Conservation (phyloP, 2,888 invertebrate species). For the Oligia latruncula region DNA sequence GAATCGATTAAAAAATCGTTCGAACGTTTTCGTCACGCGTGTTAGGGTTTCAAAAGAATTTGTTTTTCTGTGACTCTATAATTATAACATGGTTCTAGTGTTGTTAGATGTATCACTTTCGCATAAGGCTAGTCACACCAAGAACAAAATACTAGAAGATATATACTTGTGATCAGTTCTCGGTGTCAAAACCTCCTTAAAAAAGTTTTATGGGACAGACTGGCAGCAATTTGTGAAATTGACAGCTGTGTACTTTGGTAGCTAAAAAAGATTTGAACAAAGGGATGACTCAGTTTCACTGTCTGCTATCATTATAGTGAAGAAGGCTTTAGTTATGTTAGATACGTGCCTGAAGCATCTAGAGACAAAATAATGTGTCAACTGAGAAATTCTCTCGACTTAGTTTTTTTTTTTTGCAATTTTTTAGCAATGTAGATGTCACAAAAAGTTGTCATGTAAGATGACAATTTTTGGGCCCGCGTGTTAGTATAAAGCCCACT, state of each 20-base stretch:
- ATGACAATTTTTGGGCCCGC: neutral
- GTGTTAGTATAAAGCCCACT: neutral
- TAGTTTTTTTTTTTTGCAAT: no score
- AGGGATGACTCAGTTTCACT: slow-evolving; percentile 20
- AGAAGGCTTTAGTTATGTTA: neutral
- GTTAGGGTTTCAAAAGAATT: neutral
- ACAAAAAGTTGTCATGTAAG: no score
- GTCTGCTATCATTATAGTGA: slow-evolving; percentile 16
- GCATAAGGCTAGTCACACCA: neutral
- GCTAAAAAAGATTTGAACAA: slow-evolving; percentile 32
- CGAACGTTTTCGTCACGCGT: neutral
- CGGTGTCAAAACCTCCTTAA: slow-evolving; percentile 16
- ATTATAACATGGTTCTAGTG: neutral
- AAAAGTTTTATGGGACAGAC: slow-evolving; percentile 21
- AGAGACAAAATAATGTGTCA: neutral
- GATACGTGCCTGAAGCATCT: neutral
- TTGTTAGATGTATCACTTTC: no score
- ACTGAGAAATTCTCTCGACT: neutral
- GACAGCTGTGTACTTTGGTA: slow-evolving; percentile 26
- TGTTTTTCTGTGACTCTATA: neutral
- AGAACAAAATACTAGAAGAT: slow-evolving; percentile 13
- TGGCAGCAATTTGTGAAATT: slow-evolving; percentile 44
- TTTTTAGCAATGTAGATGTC: no score
- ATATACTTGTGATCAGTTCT: slow-evolving; percentile 3
- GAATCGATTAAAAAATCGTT: neutral